Base-by-base conservation (phyloP, 2,113 vertebrate genomes). In the Jaculus jaculus region DNA sequence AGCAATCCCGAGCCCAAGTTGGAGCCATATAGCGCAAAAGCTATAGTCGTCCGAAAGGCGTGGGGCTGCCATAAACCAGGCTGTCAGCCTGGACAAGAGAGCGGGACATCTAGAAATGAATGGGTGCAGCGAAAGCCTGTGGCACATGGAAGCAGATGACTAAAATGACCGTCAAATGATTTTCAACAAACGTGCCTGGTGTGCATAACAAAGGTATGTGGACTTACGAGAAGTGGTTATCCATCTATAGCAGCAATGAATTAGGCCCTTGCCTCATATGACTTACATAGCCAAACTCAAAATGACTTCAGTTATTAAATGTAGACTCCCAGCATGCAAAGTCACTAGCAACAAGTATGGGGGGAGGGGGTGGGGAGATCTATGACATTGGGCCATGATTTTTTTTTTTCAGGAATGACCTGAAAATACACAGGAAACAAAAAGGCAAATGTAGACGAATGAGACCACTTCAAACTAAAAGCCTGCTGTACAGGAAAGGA, bases 311-410 rank as follows among this genome's bases (percentile, higher is more conserved):
- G 8, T 47, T 47, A 32, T 54, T 71, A 65, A 72, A 63, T 16
- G 6, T 32, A 51, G 30, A 16, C 63, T 26, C 23, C 32, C 8
- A 37, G 11, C 34, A 12, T 61, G 3, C 47, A 37, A 51, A 84
- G 32, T 0, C 3, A 18, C 54, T 60, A 24, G 3, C 58, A 60
- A 11, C 68, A 83, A 74, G 26, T 2, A 26, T 3, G 60, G 18
- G 15, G 18, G 47, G 21, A 23, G 12, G 60, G 18, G 15, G 18
- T 34, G 21, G n/a, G 12, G 47, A 2, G 0, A 0, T 15, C 6
- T 2, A 0, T 11, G 20, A 9, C 17, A 11, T 17, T 11, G 30
- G 13, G 10, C 51, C 54, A 54, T 23, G 32, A 12, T 47, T 47
- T 47, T 47, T 47, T 47, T 12, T 24, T 32, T 28, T 28, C 32